Percentiles rank a stretch among this genome's conserved stretches.
Conservation (phyloP, 2,888 invertebrate species). For the Syrista parreyssii region DNA sequence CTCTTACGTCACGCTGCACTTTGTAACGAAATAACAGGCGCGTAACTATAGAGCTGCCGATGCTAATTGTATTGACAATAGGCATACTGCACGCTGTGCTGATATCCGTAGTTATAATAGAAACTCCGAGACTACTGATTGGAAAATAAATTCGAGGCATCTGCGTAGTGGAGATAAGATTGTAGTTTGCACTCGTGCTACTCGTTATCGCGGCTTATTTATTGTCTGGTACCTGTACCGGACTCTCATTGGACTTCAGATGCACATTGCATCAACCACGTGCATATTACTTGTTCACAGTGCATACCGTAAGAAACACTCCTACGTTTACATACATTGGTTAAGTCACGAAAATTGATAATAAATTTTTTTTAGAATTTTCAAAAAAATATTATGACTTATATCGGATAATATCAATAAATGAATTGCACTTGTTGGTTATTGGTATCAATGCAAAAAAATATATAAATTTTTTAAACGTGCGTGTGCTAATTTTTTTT, state of each 20-base stretch:
- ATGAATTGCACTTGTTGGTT: too few species aligned
- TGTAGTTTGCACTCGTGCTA: slow-evolving; percentile 21
- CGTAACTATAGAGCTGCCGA: not conserved
- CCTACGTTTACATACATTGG: not conserved
- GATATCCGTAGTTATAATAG: slow-evolving; percentile 26
- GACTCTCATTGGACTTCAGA: not conserved
- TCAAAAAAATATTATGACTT: too few species aligned
- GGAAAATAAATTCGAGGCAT: slow-evolving; percentile 48
- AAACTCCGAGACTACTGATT: slow-evolving; percentile 32
- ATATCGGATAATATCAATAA: too few species aligned
- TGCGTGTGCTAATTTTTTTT: too few species aligned
- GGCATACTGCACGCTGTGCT: not conserved
- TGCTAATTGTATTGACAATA: slow-evolving; percentile 4
- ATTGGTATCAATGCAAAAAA: too few species aligned
- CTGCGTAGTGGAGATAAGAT: slow-evolving; percentile 45
- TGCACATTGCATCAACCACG: not conserved
- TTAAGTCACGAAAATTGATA: too few species aligned
- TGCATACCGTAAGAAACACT: not conserved
- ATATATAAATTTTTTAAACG: too few species aligned
- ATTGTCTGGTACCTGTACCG: slow-evolving; percentile 35
- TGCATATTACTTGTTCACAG: not conserved
- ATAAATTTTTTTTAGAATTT: too few species aligned
- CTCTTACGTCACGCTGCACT: not conserved
- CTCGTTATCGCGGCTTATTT: slow-evolving; percentile 41
- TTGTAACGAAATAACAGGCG: not conserved